phyloP scores from a whole-genome alignment of 2,888 invertebrate genomes.

The Neoitamus cyanurus region DNA sequence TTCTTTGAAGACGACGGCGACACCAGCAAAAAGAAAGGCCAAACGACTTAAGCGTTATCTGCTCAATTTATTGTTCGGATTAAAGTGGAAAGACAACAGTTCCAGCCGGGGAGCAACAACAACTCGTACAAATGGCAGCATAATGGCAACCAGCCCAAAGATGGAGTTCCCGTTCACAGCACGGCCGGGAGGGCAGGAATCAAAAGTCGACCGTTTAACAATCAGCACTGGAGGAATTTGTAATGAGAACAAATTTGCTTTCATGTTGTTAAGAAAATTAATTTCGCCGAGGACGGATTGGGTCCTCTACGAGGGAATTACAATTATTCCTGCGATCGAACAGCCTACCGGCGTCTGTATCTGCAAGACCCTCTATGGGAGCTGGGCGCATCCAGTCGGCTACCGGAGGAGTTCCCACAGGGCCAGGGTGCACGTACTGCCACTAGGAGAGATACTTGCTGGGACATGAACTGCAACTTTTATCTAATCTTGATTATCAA shows the following conservation, averaged over 20 bases:
- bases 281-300: constrained; percentile 41
- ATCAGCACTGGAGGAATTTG: constrained; percentile 41
- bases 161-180: background rate
- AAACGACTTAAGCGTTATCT: constrained; percentile 47
- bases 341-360: background rate
- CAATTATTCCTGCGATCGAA: constrained; percentile 18
- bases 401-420: constrained; percentile 24
- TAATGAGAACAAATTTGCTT: constrained; percentile 48
- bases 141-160: constrained; percentile 37
- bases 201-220: constrained; percentile 30
- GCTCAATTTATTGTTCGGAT: constrained; percentile 46
- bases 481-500: constrained; percentile 43
- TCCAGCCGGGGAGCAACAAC: constrained; percentile 25
- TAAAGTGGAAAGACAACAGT: constrained; percentile 45
- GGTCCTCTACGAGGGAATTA: constrained; percentile 14
- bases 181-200: background rate
- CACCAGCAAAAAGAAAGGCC: constrained; percentile 40
- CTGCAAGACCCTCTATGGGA: background rate
- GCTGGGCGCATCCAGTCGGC: background rate
- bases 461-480: constrained; percentile 38
- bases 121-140: constrained; percentile 40
- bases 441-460: constrained; percentile 19
- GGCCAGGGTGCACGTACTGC: constrained; percentile 16
- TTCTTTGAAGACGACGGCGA: constrained; percentile 11
- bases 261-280: constrained; percentile 48